Evolutionary conservation across 37 sponge, comb jelly and placozoan species (phyloP), one percentile per base, ranked within the genome.

Genomic region (Axinella damicornis): DNA sequence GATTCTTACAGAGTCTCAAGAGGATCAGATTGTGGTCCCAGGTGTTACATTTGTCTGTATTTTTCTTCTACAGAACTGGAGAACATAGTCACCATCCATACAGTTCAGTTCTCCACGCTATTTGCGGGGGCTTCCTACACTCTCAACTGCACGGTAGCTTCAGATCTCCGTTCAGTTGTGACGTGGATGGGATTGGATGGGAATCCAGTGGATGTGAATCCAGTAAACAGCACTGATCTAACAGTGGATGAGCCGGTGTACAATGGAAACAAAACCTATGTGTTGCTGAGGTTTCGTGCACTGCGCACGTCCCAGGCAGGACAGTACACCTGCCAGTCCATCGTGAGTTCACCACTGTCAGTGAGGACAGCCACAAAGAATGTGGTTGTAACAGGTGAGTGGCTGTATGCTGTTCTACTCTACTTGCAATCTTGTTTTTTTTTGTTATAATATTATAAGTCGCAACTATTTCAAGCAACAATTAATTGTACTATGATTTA

Each of bases 241-340:
- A 19, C 21, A 20, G 20, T 71, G 11, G 46, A 20, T 27, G 53
- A 2, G 5, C 73, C 73, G 2, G 2, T 46, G 22, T 19, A 28
- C 22, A 22, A 21, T 36, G 78, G 41, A 0, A 13, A 22, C 14
- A 35, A 18, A 38, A 77, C 60, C 9, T 61, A 16, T 27, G 40
- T 77, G 13, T 30, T 17, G 19, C 21, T 77, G 65, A 63, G 39
- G 31, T 77, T 77, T 39, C 13, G 2, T 22, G 18, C 38, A 4
- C 32, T 77, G 13, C 37, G 65, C 1, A 77, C 78, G 19, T 77
- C 78, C 17, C 78, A 63, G 9, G 59, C 39, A 34, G 78, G 78
- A 61, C 4, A 1, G 1, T 77, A 77, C 78, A 34, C 30, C 17
- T 77, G 78, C 30, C 25, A 22, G 16, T 77, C 78, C 2, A 35